phyloP scores from a whole-genome alignment of 2,888 invertebrate genomes.

The Tenthredo scrophulariae region DNA sequence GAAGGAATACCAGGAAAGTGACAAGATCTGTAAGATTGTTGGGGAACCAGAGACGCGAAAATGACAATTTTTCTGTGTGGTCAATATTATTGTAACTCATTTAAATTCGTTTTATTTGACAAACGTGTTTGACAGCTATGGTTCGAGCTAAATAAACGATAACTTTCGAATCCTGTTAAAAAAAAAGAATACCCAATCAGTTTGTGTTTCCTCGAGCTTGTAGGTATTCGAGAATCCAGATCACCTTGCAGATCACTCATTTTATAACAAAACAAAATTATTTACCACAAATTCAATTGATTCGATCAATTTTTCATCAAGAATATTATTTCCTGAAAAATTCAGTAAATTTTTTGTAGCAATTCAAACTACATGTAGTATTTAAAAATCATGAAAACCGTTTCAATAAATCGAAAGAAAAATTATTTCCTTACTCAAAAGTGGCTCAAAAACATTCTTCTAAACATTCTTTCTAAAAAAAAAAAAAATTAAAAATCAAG shows the following conservation, averaged over 20 bases:
- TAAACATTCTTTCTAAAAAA: background rate
- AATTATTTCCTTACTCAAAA: background rate
- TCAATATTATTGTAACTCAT: constrained; percentile 4
- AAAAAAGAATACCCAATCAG: background rate
- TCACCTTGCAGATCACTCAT: too few species aligned
- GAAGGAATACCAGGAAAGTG: background rate
- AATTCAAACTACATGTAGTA: background rate
- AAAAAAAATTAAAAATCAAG: background rate
- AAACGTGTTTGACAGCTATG: background rate
- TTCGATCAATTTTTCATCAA: background rate
- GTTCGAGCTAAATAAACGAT: background rate
- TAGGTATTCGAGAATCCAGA: too few species aligned
- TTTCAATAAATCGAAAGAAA: background rate
- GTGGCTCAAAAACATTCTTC: background rate
- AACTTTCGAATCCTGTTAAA: background rate
- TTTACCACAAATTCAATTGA: background rate
- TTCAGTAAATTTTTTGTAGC: background rate
- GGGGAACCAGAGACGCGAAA: background rate
- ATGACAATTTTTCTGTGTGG: background rate
- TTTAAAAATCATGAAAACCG: background rate
- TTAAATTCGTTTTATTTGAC: background rate
- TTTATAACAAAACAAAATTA: background rate
- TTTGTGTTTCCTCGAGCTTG: background rate
- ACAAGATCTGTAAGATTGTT: background rate
- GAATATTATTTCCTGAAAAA: background rate